Conservation (phyloP, 2,888 invertebrate species). For the Rhamphomyia laevipes region DNA sequence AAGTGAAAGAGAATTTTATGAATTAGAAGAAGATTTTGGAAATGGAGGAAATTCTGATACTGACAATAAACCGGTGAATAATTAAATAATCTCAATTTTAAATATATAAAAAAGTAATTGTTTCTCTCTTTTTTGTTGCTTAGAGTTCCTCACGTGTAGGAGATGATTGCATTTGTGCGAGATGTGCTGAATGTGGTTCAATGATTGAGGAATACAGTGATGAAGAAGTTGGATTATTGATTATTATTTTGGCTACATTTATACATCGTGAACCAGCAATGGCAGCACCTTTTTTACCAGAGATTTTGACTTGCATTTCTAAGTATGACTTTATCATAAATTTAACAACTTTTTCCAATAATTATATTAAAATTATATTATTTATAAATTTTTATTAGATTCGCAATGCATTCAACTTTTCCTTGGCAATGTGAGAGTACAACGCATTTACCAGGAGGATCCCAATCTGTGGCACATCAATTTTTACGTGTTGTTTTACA, state of each 20-base stretch:
- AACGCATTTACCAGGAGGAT: constrained; percentile 86
- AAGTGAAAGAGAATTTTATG: constrained; percentile 24
- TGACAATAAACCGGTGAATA: constrained; percentile 22
- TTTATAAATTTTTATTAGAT: constrained; percentile 36
- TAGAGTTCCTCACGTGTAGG: constrained; percentile 50
- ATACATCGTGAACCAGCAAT: constrained; percentile 90
- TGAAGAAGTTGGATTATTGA: constrained; percentile 88
- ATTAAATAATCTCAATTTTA: neutral
- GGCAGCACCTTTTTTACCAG: constrained; percentile 88
- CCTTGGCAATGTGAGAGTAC: constrained; percentile 83
- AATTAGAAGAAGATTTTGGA: constrained; percentile 25
- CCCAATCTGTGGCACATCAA: constrained; percentile 91
- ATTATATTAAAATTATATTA: neutral
- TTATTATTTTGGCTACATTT: constrained; percentile 88
- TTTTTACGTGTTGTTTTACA: constrained; percentile 93
- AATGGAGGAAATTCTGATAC: constrained; percentile 22
- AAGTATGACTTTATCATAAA: constrained; percentile 49
- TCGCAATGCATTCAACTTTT: constrained; percentile 66
- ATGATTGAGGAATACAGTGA: constrained; percentile 88
- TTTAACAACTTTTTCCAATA: neutral
- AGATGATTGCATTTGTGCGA: constrained; percentile 57
- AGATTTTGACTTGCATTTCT: constrained; percentile 77
- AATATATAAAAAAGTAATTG: neutral
- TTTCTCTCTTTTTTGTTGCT: neutral
- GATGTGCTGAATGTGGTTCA: constrained; percentile 78